Evolutionary conservation across 2,888 invertebrate genomes (phyloP).

Genomic region (Temnothorax rugatulus): DNA sequence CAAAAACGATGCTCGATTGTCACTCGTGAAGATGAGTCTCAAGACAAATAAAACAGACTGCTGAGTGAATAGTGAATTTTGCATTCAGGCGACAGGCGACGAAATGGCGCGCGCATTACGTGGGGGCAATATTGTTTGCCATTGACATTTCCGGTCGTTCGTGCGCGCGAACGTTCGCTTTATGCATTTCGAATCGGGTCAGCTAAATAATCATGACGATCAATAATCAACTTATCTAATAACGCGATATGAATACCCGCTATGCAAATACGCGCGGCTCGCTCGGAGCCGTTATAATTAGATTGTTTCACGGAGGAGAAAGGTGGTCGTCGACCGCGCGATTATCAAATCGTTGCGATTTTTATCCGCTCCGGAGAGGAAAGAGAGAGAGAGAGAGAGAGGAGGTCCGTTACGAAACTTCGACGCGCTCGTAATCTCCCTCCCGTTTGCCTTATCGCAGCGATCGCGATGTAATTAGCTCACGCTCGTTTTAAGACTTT

Average conservation of each 20-base stretch:
- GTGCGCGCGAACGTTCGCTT: slow-evolving; percentile 13
- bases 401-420: slow-evolving; percentile 3
- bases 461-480: slow-evolving; percentile 36
- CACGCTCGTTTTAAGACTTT: slow-evolving; percentile 9
- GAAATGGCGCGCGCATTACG: slow-evolving; percentile 39
- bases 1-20: neutral
- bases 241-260: slow-evolving; percentile 37
- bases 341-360: slow-evolving; percentile 40
- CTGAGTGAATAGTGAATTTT: slow-evolving; percentile 22
- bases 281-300: slow-evolving; percentile 16
- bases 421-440: slow-evolving; percentile 9
- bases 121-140: slow-evolving; percentile 25
- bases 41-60: slow-evolving; percentile 20
- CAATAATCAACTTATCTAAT: slow-evolving; percentile 49
- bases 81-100: slow-evolving; percentile 24
- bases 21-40: slow-evolving; percentile 8
- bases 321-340: neutral
- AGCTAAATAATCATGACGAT: slow-evolving; percentile 46
- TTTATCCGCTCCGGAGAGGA: neutral
- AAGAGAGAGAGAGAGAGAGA: too few species aligned
- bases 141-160: slow-evolving; percentile 38
- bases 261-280: slow-evolving; percentile 12
- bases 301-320: neutral
- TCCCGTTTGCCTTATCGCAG: neutral
- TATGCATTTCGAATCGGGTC: slow-evolving; percentile 39